Conservation (phyloP, 2,113 vertebrate genomes). For the Oostethus manadensis region DNA sequence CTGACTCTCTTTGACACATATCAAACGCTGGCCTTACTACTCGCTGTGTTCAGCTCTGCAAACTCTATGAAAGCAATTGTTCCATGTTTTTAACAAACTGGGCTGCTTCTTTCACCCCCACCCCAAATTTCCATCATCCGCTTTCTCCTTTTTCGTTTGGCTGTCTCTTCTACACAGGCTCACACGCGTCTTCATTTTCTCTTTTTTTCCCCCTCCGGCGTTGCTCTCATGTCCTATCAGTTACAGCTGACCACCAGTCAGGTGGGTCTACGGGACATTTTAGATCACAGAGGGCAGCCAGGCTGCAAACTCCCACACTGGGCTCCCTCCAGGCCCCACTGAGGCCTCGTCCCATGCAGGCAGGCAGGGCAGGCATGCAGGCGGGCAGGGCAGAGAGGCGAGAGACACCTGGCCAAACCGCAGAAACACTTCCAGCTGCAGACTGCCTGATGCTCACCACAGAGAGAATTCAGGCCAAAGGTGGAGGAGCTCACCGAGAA, state of each 20-base stretch:
- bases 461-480: constrained; percentile 71
- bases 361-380: neutral
- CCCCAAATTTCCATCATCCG: constrained; percentile 55
- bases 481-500: constrained; percentile 55
- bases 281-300: constrained; percentile 55
- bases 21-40: constrained; percentile 58
- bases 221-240: constrained; percentile 51
- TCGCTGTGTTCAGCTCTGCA: constrained; percentile 62
- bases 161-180: constrained; percentile 47
- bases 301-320: constrained; percentile 48
- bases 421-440: constrained; percentile 71
- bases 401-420: constrained; percentile 73
- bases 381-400: constrained; percentile 24
- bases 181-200: constrained; percentile 60
- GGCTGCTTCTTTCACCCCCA: constrained; percentile 45
- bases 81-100: constrained; percentile 56
- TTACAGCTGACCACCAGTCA: constrained; percentile 67
- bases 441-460: constrained; percentile 63
- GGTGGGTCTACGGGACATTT: constrained; percentile 65
- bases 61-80: constrained; percentile 58
- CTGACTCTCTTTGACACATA: constrained; percentile 46
- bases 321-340: constrained; percentile 49
- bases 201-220: constrained; percentile 40
- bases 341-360: constrained; percentile 62
- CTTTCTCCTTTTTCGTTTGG: constrained; percentile 29